Evolutionary conservation across 2,113 vertebrate genomes (phyloP).

Genomic region (Hydropotes inermis): DNA sequence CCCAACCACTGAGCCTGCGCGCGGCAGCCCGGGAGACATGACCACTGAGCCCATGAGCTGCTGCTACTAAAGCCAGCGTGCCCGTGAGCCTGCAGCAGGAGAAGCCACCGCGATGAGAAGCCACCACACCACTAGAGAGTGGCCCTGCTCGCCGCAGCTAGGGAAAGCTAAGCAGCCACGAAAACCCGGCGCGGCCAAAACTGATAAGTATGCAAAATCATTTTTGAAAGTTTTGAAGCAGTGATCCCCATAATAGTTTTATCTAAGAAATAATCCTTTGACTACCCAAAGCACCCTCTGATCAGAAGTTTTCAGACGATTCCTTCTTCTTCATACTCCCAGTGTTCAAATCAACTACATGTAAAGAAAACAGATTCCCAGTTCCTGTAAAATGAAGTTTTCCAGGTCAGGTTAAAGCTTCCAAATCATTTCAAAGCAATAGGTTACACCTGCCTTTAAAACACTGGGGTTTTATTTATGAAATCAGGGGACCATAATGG

Average conservation of each 20-base stretch:
- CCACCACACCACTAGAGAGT: accelerated
- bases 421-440: neutral
- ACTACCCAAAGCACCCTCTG: neutral
- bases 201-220: neutral
- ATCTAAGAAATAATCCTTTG: neutral
- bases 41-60: neutral
- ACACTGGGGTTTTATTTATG: neutral
- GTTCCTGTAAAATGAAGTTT: neutral
- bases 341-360: neutral
- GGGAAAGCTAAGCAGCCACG: accelerated
- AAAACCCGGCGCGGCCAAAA: neutral
- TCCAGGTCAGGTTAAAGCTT: neutral
- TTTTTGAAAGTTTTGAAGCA: neutral
- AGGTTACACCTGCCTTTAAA: neutral
- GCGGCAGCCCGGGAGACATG: neutral
- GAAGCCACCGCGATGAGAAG: accelerated
- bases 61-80: neutral
- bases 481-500: neutral
- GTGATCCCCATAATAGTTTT: neutral
- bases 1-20: too few relatives aligned
- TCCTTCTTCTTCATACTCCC: neutral
- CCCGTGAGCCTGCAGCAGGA: neutral
- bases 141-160: neutral
- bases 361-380: neutral
- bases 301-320: neutral